Percentiles rank a stretch among this genome's conserved stretches.
phyloP scores from a whole-genome alignment of 2,113 vertebrate species.

The Poeciliopsis prolifica region DNA sequence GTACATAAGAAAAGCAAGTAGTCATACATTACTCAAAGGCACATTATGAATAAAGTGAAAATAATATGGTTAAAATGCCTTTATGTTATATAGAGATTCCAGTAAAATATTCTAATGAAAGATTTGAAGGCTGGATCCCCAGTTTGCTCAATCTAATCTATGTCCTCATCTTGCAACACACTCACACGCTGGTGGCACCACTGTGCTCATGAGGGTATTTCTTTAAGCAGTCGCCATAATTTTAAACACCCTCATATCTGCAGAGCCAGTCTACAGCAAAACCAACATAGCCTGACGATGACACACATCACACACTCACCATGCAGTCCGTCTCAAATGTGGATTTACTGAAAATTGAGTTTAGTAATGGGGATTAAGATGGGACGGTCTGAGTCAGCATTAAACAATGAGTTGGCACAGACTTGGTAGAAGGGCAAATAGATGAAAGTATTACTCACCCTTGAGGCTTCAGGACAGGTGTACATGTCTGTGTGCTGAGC shows the following conservation, averaged over 20 bases:
- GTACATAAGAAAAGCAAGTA: background rate
- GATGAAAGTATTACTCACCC: slow-evolving; percentile 29
- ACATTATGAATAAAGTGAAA: no score
- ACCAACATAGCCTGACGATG: slow-evolving; percentile 4
- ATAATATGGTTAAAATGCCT: no score
- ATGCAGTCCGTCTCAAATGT: slow-evolving; percentile 29
- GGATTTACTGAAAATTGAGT: slow-evolving; percentile 49
- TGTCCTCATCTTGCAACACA: background rate
- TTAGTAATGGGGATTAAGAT: slow-evolving; percentile 20
- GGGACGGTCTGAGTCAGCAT: slow-evolving; percentile 42
- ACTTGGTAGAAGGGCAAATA: slow-evolving; percentile 8
- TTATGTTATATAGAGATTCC: no score
- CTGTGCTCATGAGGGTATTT: slow-evolving; percentile 23
- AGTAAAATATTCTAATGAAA: no score
- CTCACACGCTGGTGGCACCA: slow-evolving; percentile 1
- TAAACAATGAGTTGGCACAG: slow-evolving; percentile 34
- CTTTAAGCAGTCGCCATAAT: slow-evolving; percentile 20
- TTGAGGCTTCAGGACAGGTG: slow-evolving; percentile 18
- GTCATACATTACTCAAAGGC: no score
- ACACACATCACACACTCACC: slow-evolving; percentile 20
- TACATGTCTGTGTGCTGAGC: background rate
- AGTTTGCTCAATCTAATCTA: slow-evolving; percentile 33
- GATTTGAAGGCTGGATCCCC: no score
- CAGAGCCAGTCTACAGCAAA: slow-evolving; percentile 5
- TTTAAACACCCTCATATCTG: slow-evolving; percentile 43